Evolutionary conservation across 1,140 invertebrate species (phyloP), one percentile per base, ranked within the genome.

Genomic region (Drosophila lowei): DNA sequence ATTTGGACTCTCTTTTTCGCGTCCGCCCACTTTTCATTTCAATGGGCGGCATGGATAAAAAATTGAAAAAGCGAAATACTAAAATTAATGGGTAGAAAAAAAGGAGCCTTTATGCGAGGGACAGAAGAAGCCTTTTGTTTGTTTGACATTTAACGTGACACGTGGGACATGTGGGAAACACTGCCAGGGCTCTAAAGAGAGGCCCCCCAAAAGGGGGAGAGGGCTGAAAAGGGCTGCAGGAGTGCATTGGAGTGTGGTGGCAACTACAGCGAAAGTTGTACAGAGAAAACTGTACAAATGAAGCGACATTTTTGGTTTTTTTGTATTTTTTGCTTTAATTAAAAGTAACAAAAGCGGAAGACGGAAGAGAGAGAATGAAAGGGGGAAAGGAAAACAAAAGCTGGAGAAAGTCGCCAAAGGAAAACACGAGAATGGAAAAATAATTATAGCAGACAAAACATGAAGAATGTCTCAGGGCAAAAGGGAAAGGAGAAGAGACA

Each of bases 141-240:
- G 77, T 77, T 38, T 85, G 80, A 85, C 80, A 66, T 85, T 84
- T 84, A 84, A 84, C 80, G 72, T 84, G 80, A 80, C 81, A 86
- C 72, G 57, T 74, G 79, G 77, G 66, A 85, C 77, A 79, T 85
- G 80, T 72, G 76, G 4, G 3, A 54, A 55, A 62, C 57, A 60
- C 61, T 67, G 61, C 66, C 34, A 30, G 61, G 48, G 61, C 28
- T 34, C 18, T 18, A 18, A n/a, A 3, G 2, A 18, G 56, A 30
- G 25, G 66, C 18, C 13, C 21, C 13, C n/a, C 11, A 3, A 13
- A 8, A 11, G 34, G 3, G 9, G 34, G 38, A 9, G 11, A 11
- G 3, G 13, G 15, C 13, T 3, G 38, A 13, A 41, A 6, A 42
- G 2, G 18, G 11, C 3, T 11, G 30, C 2, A 34, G 8, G 30